These are phyloP conservation scores for Himalopsyche kuldschensis DNA, from an alignment of 2,888 invertebrate genomes.

Conservation along the genomic window DNA sequence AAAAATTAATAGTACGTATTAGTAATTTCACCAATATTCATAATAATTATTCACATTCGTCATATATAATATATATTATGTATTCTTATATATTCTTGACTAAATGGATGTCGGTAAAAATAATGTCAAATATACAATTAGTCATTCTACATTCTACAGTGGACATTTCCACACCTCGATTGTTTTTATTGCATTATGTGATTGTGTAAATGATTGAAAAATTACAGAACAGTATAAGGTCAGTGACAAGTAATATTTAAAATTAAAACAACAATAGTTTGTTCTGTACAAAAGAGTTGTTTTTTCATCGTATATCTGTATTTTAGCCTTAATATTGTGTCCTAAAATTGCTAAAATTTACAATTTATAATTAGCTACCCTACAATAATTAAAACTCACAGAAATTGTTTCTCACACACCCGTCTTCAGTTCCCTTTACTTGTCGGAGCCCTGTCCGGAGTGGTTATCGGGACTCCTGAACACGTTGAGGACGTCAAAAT, in stretches of 20 bases:
- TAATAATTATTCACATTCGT: background rate
- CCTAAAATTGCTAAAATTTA: background rate
- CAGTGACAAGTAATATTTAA: background rate
- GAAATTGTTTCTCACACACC: background rate
- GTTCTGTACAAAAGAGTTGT: background rate
- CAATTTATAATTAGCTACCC: background rate
- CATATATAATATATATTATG: background rate
- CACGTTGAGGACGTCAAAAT: slow-evolving; percentile 74
- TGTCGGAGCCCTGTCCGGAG: slow-evolving; percentile 18
- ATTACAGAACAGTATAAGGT: background rate
- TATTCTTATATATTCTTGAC: too few species aligned
- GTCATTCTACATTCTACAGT: too few species aligned
- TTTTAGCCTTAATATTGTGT: background rate
- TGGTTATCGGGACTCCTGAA: slow-evolving; percentile 49
- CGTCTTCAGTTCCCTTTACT: slow-evolving; percentile 7
- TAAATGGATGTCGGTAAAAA: too few species aligned
- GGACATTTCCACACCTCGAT: background rate
- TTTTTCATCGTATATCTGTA: background rate
- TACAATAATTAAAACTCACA: background rate
- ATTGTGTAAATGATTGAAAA: background rate
- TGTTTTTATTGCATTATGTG: background rate
- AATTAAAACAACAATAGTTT: background rate
- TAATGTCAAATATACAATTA: too few species aligned
- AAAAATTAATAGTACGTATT: background rate
- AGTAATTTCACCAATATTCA: background rate